Evolutionary conservation across 1,140 invertebrate genomes (phyloP), one percentile per base, ranked within the genome.

Genomic region (Bombus turneri): DNA sequence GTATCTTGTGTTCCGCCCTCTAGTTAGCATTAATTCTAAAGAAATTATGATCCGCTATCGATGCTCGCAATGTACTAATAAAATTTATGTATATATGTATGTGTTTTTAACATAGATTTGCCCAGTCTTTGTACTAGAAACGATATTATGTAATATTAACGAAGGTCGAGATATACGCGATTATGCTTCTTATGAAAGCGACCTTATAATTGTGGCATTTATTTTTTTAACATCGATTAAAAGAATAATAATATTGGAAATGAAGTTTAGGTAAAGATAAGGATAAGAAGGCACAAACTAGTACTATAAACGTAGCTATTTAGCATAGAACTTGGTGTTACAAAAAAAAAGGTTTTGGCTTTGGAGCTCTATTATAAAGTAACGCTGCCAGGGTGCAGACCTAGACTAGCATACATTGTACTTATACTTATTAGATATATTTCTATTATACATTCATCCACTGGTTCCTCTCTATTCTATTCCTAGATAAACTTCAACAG

Each of bases 51-150:
- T 37, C 15, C 66, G 15, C 37, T 57, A 57, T 75, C 43, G 5
- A 37, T 57, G 64, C 15, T 18, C 18, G 15, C 15, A 8, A 6
- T n/a, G 28, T 53, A 31, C n/a, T 59, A 15, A 31, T 18, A 53
- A 31, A 53, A 37, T n/a, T 0, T 2, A 28, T 31, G 62, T 28
- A 41, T 22, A 41, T 86, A 72, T 47, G 77, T 75, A 80, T 62
- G 41, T 68, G 79, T 82, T 79, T 57, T 75, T 84, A 28, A 62
- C 15, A 88, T 84, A 81, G 75, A 87, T 71, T 87, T n/a, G 9
- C 39, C 18, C 57, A 72, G 66, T 53, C 39, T 39, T 59, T 64
- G 31, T 73, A 80, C 53, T 79, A 80, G 84, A 62, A 25, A 62
- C 69, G 41, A 87, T 47, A 25, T 88, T 88, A 66, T n/a, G 53